A percentile compares a stretch with the other conserved stretches of the same genome.
These are phyloP conservation scores for Euura saliciscinereae DNA, from an alignment of 1,140 invertebrate species.

Conservation along the genomic window DNA sequence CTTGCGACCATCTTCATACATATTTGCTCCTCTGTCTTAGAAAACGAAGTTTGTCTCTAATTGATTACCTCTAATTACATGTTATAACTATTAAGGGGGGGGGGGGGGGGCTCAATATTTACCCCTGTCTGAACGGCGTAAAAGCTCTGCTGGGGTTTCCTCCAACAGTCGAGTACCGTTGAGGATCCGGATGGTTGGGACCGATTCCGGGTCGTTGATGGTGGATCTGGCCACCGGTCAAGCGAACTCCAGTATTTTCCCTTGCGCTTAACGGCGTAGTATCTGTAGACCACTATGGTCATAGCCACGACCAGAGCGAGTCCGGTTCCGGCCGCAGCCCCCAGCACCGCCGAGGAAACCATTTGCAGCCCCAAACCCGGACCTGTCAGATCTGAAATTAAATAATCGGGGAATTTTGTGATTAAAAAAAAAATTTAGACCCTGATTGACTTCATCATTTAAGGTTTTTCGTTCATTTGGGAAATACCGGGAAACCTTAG, in stretches of 20 bases:
- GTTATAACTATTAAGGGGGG: too few species aligned
- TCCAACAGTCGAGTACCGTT: slow-evolving; percentile 30
- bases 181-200: background rate
- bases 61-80: too few species aligned
- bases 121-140: slow-evolving; percentile 35
- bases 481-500: too few species aligned
- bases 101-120: slow-evolving; percentile 13
- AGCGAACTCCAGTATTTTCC: slow-evolving; percentile 65
- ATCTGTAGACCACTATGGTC: slow-evolving; percentile 70
- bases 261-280: slow-evolving; percentile 62
- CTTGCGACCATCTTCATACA: too few species aligned
- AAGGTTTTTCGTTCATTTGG: too few species aligned
- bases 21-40: too few species aligned
- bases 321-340: slow-evolving; percentile 69
- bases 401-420: background rate
- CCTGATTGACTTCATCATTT: too few species aligned
- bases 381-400: background rate
- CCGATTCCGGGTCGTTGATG: slow-evolving; percentile 14
- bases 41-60: too few species aligned
- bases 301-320: slow-evolving; percentile 67
- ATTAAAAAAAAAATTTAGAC: too few species aligned
- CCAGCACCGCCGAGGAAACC: slow-evolving; percentile 68
- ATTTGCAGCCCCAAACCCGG: slow-evolving; percentile 37
- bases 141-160: slow-evolving; percentile 32
- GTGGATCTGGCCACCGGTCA: slow-evolving; percentile 56